Percentiles rank a stretch among this genome's conserved stretches.
These are phyloP conservation scores for Lissocephala sabroskyi DNA, from an alignment of 2,888 invertebrate genomes.

Conservation along the genomic window DNA sequence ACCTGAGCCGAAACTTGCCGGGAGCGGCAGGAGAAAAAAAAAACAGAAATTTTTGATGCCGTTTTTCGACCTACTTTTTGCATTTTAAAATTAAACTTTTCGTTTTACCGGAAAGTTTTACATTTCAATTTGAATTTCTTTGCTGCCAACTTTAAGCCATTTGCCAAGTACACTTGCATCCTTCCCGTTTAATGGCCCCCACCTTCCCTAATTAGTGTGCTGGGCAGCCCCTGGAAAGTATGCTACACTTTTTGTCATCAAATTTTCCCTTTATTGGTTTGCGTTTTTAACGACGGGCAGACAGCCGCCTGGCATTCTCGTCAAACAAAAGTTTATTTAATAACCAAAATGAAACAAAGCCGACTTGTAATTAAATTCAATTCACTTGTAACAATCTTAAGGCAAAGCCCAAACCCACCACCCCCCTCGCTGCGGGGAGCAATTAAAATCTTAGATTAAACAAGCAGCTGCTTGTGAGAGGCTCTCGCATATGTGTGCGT, in stretches of 20 bases:
- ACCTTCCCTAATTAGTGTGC: slow-evolving; percentile 52
- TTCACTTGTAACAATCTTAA: slow-evolving; percentile 51
- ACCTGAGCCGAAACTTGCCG: slow-evolving; percentile 44
- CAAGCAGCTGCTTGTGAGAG: slow-evolving; percentile 29
- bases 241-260: no score
- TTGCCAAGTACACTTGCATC: background rate
- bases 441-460: slow-evolving; percentile 62
- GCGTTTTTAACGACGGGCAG: no score
- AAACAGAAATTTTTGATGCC: no score
- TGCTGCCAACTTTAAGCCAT: slow-evolving; percentile 43
- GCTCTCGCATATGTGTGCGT: background rate
- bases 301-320: no score
- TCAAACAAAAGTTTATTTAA: slow-evolving; percentile 46
- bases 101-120: slow-evolving; percentile 41
- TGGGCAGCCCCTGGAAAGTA: no score
- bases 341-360: slow-evolving; percentile 47
- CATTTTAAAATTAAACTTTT: slow-evolving; percentile 54
- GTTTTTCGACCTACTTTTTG: slow-evolving; percentile 28
- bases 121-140: slow-evolving; percentile 59
- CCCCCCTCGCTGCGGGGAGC: no score
- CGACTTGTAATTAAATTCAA: slow-evolving; percentile 60
- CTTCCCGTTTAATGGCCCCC: slow-evolving; percentile 8
- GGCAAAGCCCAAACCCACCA: no score
- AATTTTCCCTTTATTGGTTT: no score
- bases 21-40: no score